Conservation (phyloP, 2,888 invertebrate species). For the Eupithecia abbreviata region DNA sequence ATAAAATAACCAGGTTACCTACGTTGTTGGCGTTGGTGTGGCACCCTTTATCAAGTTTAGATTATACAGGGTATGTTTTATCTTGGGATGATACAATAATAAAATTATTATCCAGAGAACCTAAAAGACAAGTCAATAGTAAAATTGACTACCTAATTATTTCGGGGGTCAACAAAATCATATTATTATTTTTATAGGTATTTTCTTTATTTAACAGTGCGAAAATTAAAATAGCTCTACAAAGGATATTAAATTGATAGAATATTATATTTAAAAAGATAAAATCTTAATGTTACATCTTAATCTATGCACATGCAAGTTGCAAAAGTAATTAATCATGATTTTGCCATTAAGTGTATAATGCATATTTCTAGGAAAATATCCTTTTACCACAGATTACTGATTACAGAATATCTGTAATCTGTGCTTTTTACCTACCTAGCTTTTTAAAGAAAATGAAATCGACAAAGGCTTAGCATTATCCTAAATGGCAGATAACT, state of each 20-base stretch:
- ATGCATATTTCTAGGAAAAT: conserved; percentile 21
- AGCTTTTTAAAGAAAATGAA: conserved; percentile 13
- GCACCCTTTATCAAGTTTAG: too few species aligned
- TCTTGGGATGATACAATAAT: background rate
- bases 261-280: conserved; percentile 41
- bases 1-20: too few species aligned
- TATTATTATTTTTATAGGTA: conserved; percentile 20
- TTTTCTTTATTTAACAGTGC: conserved; percentile 18
- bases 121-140: background rate
- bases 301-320: conserved; percentile 42
- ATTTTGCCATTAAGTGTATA: conserved; percentile 15
- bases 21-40: too few species aligned
- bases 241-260: conserved; percentile 38
- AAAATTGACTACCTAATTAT: background rate
- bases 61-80: background rate
- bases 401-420: too few species aligned
- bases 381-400: background rate
- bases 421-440: conserved; percentile 9
- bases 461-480: conserved; percentile 16
- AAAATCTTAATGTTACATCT: conserved; percentile 46
- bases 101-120: background rate
- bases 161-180: conserved; percentile 12
- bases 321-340: conserved; percentile 16
- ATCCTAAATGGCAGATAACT: conserved; percentile 21
- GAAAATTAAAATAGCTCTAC: conserved; percentile 28